A percentile compares a stretch with the other conserved stretches of the same genome.
phyloP scores from a whole-genome alignment of 2,888 invertebrate genomes.

The Mythimna impura region DNA sequence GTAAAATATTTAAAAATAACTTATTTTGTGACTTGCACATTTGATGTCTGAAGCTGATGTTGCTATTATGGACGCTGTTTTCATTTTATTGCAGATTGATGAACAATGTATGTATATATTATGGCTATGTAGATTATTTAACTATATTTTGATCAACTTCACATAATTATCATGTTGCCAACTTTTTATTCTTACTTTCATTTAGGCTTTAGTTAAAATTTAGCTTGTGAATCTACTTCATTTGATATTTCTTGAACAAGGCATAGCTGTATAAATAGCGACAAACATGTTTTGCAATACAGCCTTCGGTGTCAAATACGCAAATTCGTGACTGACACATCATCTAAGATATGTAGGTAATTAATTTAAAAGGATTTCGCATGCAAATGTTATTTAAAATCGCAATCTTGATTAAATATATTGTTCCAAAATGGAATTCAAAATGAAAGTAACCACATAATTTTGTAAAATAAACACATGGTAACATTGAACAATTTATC shows the following conservation, averaged over 20 bases:
- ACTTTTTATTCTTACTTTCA: no score
- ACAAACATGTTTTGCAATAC: constrained; percentile 32
- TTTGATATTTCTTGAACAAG: neutral
- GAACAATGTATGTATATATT: no score
- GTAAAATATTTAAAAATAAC: no score
- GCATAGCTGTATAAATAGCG: neutral
- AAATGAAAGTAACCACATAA: neutral
- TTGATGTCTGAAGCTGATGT: no score
- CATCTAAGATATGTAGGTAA: neutral
- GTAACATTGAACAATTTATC: neutral
- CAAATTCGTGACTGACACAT: constrained; percentile 38
- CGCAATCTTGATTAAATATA: constrained; percentile 12
- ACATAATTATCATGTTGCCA: no score
- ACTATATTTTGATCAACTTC: no score
- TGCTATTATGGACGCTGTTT: no score
- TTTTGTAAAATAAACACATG: neutral
- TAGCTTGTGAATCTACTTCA: neutral
- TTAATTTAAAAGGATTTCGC: constrained; percentile 29
- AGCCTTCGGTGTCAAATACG: constrained; percentile 41
- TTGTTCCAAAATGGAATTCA: constrained; percentile 11
- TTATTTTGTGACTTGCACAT: no score
- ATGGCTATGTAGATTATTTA: no score
- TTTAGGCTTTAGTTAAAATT: no score
- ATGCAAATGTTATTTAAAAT: constrained; percentile 27
- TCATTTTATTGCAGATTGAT: no score